phyloP scores from a whole-genome alignment of 2,113 vertebrate species.

The Phylloscopus trochiloides region DNA sequence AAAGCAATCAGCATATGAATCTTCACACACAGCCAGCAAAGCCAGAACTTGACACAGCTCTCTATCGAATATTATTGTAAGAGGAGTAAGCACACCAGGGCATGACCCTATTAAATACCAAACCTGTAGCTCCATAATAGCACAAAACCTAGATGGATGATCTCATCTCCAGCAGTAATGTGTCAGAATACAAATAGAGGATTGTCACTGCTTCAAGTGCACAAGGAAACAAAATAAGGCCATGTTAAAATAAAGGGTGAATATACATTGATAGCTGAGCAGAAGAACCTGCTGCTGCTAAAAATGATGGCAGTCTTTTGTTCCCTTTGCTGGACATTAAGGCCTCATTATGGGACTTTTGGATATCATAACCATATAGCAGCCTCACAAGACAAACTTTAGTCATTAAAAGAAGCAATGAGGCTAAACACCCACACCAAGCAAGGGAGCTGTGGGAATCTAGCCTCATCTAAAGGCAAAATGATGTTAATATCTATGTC shows the following conservation, averaged over 20 bases:
- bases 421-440: not conserved
- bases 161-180: not conserved
- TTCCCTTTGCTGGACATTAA: not conserved
- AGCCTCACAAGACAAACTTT: not conserved
- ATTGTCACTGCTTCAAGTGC: not conserved
- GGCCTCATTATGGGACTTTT: not conserved
- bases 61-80: not conserved
- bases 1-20: constrained; percentile 32
- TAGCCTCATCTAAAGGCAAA: not conserved
- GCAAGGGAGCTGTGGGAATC: not conserved
- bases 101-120: constrained; percentile 43
- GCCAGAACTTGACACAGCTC: not conserved
- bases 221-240: not conserved
- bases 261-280: not conserved
- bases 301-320: not conserved
- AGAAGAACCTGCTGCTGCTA: not conserved
- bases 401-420: not conserved
- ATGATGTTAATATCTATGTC: not conserved
- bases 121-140: constrained; percentile 19
- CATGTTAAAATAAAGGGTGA: not conserved
- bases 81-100: not conserved
- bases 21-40: not conserved
- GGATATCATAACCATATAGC: not conserved
- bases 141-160: constrained; percentile 29
- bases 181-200: constrained; percentile 28